These are phyloP conservation scores for Aporrectodea caliginosa DNA, from an alignment of 1,140 invertebrate genomes.

Conservation along the genomic window DNA sequence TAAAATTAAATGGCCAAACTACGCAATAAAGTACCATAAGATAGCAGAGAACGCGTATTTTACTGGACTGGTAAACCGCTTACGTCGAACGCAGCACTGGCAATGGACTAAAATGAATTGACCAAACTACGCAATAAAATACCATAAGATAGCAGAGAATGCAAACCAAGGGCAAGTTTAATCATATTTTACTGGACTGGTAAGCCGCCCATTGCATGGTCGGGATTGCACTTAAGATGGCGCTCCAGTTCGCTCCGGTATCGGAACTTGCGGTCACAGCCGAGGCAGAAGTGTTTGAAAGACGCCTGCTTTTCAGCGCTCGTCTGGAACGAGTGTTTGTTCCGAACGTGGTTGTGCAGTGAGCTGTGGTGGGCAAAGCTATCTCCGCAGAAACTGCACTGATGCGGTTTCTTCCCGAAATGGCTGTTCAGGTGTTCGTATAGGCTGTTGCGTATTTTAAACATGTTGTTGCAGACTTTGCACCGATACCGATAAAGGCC, in stretches of 20 bases:
- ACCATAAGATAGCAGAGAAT: too few species aligned
- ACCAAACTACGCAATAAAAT: too few species aligned
- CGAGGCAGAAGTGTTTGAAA: conserved; percentile 17
- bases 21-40: too few species aligned
- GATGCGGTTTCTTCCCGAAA: conserved; percentile 25
- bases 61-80: too few species aligned
- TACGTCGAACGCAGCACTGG: too few species aligned
- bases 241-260: conserved; percentile 31
- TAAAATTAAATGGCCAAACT: too few species aligned
- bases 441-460: conserved; percentile 27
- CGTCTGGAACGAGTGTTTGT: conserved; percentile 30
- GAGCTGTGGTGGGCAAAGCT: conserved; percentile 28
- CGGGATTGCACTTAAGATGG: conserved; percentile 8
- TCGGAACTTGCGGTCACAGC: conserved; percentile 25
- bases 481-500: conserved; percentile 28
- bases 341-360: conserved; percentile 31
- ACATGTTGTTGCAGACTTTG: conserved; percentile 25
- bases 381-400: conserved; percentile 19
- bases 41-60: too few species aligned
- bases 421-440: conserved; percentile 32
- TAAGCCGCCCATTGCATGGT: not conserved
- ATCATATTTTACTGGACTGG: too few species aligned
- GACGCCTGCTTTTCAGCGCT: conserved; percentile 26
- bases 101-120: too few species aligned
- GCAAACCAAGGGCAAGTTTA: too few species aligned